These are phyloP conservation scores for Triplophysa bombifrons DNA, from an alignment of 2,797 vertebrate species.

Conservation along the genomic window DNA sequence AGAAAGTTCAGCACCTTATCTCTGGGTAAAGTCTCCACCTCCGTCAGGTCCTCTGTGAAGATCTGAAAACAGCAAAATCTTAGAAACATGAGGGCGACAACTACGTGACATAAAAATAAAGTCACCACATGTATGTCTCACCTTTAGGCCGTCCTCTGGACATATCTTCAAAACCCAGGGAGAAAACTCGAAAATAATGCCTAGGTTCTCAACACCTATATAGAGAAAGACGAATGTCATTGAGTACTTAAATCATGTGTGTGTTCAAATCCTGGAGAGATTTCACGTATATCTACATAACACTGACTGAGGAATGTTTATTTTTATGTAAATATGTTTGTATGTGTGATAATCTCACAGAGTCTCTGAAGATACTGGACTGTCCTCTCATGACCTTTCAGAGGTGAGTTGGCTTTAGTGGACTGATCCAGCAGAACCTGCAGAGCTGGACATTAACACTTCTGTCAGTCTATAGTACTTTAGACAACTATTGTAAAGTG, in stretches of 20 bases:
- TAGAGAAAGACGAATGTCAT: not conserved
- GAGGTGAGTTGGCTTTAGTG: constrained; percentile 96
- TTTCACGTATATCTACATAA: no score
- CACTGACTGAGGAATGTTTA: no score
- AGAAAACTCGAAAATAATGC: constrained; percentile 95
- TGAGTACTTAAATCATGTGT: not conserved
- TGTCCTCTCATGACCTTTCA: constrained; percentile 97
- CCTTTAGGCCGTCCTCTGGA: constrained; percentile 96
- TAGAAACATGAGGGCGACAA: not conserved
- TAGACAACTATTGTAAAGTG: no score
- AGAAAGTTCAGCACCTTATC: constrained; percentile 90
- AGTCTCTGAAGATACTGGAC: constrained; percentile 97
- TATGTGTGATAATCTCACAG: constrained; percentile 71
- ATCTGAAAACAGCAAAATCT: constrained; percentile 77
- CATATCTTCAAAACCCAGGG: constrained; percentile 94
- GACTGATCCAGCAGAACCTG: constrained; percentile 97
- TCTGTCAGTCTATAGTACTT: no score
- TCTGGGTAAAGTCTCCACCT: constrained; percentile 93
- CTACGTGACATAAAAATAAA: not conserved
- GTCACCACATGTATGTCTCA: constrained; percentile 52
- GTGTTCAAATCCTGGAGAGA: no score
- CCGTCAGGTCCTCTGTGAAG: constrained; percentile 95
- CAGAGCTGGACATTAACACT: constrained; percentile 75
- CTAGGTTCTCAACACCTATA: constrained; percentile 90
- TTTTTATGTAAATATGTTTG: no score